phyloP scores from a whole-genome alignment of 2,888 invertebrate genomes.

The Schizaphis graminum region DNA sequence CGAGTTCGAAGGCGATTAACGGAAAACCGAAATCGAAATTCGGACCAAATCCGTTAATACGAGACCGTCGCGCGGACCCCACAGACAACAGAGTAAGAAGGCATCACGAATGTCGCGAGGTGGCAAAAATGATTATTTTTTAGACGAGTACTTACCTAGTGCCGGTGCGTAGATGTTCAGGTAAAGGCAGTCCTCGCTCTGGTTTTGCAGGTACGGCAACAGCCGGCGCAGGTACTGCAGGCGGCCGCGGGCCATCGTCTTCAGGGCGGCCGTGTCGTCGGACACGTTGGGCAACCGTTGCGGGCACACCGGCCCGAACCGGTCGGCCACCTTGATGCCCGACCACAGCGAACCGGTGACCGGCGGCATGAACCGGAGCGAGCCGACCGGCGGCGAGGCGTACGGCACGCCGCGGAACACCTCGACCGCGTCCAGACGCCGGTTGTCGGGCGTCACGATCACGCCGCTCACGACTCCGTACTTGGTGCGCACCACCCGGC shows the following conservation, averaged over 20 bases:
- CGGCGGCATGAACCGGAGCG: slow-evolving; percentile 95
- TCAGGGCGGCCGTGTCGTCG: slow-evolving; percentile 86
- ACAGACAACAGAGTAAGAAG: neutral
- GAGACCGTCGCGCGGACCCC: neutral
- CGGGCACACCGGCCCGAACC: slow-evolving; percentile 92
- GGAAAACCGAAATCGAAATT: no score
- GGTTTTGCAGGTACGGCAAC: slow-evolving; percentile 88
- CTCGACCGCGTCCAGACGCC: slow-evolving; percentile 89
- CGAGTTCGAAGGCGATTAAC: no score
- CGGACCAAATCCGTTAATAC: no score
- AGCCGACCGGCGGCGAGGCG: slow-evolving; percentile 91
- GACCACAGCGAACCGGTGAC: slow-evolving; percentile 94
- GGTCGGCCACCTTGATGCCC: slow-evolving; percentile 88
- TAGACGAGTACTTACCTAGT: slow-evolving; percentile 82
- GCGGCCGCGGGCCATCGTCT: slow-evolving; percentile 89
- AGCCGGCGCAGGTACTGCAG: slow-evolving; percentile 90
- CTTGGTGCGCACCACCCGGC: slow-evolving; percentile 88
- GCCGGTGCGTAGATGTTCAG: slow-evolving; percentile 97
- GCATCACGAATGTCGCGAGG: no score
- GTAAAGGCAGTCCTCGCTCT: slow-evolving; percentile 97
- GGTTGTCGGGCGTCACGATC: slow-evolving; percentile 84
- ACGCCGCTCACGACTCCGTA: slow-evolving; percentile 90
- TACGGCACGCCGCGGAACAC: slow-evolving; percentile 95
- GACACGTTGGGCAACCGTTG: slow-evolving; percentile 89
- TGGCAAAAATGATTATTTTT: neutral